Percentiles rank a stretch among this genome's conserved stretches.
phyloP scores from a whole-genome alignment of 2,797 vertebrate genomes.

The Ispidina lecontei region DNA sequence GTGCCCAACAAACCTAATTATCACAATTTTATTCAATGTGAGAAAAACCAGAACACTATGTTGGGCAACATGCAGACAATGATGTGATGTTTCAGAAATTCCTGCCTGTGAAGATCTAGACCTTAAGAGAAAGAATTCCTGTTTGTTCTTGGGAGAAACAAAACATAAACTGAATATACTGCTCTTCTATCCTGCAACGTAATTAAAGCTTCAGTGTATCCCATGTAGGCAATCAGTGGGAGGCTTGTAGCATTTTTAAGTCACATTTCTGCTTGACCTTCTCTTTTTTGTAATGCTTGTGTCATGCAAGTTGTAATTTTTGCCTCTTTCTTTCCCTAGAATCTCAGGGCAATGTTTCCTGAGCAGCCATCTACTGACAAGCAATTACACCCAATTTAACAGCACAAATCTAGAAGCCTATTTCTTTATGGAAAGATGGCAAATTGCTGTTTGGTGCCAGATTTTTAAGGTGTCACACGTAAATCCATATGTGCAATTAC shows the following conservation, averaged over 20 bases:
- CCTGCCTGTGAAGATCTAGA: background rate
- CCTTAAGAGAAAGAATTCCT: background rate
- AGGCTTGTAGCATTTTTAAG: background rate
- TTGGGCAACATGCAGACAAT: background rate
- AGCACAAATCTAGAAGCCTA: background rate
- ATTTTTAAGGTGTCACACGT: background rate
- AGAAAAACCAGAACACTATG: background rate
- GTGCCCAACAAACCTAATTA: background rate
- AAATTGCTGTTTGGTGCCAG: background rate
- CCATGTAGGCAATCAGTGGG: background rate
- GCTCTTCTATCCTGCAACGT: background rate
- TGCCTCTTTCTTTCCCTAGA: background rate
- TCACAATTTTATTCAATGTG: background rate
- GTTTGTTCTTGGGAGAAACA: background rate
- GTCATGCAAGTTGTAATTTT: background rate
- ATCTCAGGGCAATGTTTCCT: background rate
- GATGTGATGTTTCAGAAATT: background rate
- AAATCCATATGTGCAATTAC: conserved; percentile 5
- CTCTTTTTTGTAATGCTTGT: background rate
- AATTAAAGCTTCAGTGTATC: background rate
- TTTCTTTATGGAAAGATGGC: background rate
- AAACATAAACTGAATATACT: background rate
- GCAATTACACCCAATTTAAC: background rate
- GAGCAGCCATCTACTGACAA: conserved; percentile 17
- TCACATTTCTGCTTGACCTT: background rate